phyloP scores from a whole-genome alignment of 1,140 invertebrate genomes.

The Gryllus bimaculatus region DNA sequence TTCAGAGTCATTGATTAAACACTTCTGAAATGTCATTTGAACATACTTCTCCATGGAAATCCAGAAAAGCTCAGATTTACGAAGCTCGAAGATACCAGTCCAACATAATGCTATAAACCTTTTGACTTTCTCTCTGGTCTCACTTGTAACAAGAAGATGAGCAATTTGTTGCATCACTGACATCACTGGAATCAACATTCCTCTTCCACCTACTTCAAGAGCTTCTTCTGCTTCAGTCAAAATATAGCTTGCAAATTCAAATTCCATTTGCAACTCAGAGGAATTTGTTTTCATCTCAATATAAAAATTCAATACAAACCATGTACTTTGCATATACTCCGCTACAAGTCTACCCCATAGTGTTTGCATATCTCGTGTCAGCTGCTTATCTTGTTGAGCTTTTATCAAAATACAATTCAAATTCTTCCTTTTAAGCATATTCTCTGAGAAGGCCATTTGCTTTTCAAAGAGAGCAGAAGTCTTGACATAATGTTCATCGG shows the following conservation, averaged over 20 bases:
- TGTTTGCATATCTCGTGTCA: conserved; percentile 23
- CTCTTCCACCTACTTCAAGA: conserved; percentile 25
- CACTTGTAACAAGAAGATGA: background rate
- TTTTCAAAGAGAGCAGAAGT: background rate
- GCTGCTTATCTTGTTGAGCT: conserved; percentile 10
- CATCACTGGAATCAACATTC: conserved; percentile 19
- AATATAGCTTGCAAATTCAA: conserved; percentile 15
- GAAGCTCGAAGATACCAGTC: conserved; percentile 26
- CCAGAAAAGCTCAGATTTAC: conserved; percentile 32
- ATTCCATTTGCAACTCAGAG: too few species aligned
- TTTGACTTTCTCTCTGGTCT: background rate
- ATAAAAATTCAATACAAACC: conserved; percentile 17
- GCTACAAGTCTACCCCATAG: conserved; percentile 21
- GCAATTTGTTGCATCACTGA: background rate
- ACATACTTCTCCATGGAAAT: conserved; percentile 25
- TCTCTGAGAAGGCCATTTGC: background rate
- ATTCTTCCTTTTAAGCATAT: conserved; percentile 4
- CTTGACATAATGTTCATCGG: too few species aligned
- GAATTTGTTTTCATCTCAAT: background rate
- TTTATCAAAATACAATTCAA: conserved; percentile 12
- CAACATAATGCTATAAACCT: conserved; percentile 21
- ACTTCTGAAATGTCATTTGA: conserved; percentile 21
- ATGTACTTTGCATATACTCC: conserved; percentile 17
- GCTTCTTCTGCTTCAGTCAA: conserved; percentile 22
- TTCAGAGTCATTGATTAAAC: conserved; percentile 12